Evolutionary conservation across 2,797 vertebrate species (phyloP).

Genomic region (Poecilia picta): DNA sequence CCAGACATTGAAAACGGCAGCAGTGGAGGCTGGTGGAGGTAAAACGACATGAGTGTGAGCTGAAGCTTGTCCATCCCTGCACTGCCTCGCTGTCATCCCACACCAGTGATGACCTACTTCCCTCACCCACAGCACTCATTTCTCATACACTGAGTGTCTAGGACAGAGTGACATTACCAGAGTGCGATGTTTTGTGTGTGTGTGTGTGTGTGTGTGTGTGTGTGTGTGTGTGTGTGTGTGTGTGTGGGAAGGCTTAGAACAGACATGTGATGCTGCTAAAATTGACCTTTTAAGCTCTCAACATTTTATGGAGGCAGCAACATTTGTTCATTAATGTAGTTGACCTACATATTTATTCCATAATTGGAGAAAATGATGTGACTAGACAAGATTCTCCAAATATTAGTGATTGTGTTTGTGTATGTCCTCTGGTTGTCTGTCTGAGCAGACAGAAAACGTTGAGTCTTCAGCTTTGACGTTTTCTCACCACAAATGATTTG

Average conservation of each 20-base stretch:
- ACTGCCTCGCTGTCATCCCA: conserved; percentile 23
- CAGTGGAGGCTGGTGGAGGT: not conserved
- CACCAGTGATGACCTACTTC: conserved; percentile 64
- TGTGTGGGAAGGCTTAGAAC: conserved; percentile 19
- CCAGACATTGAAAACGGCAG: not conserved
- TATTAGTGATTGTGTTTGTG: not conserved
- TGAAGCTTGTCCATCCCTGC: conserved; percentile 27
- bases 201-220: too few species aligned
- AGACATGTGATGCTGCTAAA: not conserved
- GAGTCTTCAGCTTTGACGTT: not conserved
- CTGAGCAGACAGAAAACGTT: not conserved
- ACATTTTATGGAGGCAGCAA: conserved; percentile 17
- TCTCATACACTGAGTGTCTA: conserved; percentile 25
- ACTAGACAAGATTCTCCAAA: not conserved
- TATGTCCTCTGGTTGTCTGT: not conserved
- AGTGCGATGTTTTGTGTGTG: too few species aligned
- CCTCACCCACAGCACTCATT: conserved; percentile 24
- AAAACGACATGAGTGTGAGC: conserved; percentile 31
- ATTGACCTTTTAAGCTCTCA: conserved; percentile 14
- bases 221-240: too few species aligned
- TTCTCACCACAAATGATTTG: not conserved
- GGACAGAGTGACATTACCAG: not conserved
- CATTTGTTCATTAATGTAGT: not conserved
- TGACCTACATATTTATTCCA: not conserved
- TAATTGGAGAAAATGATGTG: not conserved